These are phyloP conservation scores for Pyrocephalus nanus DNA, from an alignment of 2,797 vertebrate genomes.

Conservation along the genomic window DNA sequence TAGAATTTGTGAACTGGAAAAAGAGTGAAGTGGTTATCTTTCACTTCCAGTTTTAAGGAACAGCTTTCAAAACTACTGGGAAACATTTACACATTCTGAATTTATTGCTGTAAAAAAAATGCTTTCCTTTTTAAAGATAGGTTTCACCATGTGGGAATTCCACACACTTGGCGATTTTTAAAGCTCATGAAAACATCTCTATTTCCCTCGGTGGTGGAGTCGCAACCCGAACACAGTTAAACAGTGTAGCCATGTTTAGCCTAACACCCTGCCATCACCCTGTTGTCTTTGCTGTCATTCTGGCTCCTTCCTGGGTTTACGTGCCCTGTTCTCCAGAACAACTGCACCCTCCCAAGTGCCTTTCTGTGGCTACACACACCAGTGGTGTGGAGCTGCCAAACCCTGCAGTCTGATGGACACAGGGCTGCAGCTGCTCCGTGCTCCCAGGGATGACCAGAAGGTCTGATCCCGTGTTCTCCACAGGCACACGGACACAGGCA, in stretches of 20 bases:
- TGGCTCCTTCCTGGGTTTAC: not conserved
- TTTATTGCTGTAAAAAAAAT: conserved; percentile 13
- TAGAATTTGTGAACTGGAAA: not conserved
- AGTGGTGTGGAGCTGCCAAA: rapidly evolving
- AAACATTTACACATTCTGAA: not conserved
- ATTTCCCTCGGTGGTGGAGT: not conserved
- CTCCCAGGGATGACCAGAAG: not conserved
- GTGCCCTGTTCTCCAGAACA: not conserved
- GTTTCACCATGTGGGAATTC: not conserved
- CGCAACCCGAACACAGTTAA: not conserved
- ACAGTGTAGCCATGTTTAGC: not conserved
- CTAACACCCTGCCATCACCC: not conserved
- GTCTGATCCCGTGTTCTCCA: not conserved
- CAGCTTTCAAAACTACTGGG: not conserved
- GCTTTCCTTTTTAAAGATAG: conserved; percentile 1
- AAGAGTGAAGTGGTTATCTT: not conserved
- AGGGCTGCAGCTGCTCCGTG: not conserved
- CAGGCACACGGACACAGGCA: rapidly evolving
- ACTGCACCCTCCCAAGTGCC: not conserved
- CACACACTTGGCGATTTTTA: not conserved
- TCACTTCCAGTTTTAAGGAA: conserved; percentile 1
- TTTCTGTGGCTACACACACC: not conserved
- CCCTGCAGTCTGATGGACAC: not conserved
- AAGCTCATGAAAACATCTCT: not conserved
- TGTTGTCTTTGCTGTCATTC: not conserved